phyloP scores from a whole-genome alignment of 2,888 invertebrate species.

The Endomychus coccineus region DNA sequence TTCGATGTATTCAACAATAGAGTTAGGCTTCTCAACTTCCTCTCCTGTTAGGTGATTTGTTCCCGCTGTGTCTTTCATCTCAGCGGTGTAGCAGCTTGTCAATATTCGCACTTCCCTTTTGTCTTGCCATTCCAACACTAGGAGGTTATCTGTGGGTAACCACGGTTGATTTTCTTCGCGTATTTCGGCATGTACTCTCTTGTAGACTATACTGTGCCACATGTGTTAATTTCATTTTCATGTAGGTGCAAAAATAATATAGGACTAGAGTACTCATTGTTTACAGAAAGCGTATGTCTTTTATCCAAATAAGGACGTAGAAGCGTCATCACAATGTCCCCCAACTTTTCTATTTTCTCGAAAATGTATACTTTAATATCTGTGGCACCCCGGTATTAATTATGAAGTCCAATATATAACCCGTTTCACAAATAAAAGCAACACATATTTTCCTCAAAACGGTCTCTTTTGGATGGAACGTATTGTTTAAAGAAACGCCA shows the following conservation, averaged over 20 bases:
- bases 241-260: slow-evolving; percentile 9
- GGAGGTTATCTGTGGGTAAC: slow-evolving; percentile 11
- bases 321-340: no score
- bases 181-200: neutral
- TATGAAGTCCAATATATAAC: no score
- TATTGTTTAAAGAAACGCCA: no score
- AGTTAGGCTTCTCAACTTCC: slow-evolving; percentile 21
- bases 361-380: no score
- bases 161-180: neutral
- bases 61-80: slow-evolving; percentile 16
- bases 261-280: no score
- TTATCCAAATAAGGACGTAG: no score
- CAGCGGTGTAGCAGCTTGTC: slow-evolving; percentile 5
- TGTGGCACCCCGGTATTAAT: no score
- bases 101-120: slow-evolving; percentile 25
- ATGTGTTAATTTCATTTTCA: slow-evolving; percentile 4
- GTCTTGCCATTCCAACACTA: slow-evolving; percentile 30
- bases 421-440: no score
- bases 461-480: no score
- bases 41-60: slow-evolving; percentile 15
- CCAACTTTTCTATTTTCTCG: no score
- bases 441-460: no score
- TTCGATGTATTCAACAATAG: slow-evolving; percentile 24
- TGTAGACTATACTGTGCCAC: neutral
- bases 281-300: no score